Percentiles rank a stretch among this genome's conserved stretches.
Conservation (phyloP, 2,113 vertebrate species). For the Vulpes vulpes region DNA sequence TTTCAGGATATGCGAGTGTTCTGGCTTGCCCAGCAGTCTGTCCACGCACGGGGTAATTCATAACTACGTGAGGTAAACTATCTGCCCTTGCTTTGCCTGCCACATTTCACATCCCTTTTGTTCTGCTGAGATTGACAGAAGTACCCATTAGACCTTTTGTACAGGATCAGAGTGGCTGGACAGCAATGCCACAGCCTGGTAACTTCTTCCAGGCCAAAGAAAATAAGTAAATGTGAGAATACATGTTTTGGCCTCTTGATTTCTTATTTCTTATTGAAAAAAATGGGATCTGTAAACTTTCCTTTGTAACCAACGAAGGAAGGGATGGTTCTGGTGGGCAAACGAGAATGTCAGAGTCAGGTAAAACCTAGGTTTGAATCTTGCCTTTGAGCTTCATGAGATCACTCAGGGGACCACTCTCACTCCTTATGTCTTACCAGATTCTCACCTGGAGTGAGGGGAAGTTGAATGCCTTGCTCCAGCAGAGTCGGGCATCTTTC, state of each 20-base stretch:
- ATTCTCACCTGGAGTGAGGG: neutral
- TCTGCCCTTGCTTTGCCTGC: neutral
- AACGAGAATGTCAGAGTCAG: neutral
- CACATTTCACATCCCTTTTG: neutral
- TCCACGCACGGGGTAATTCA: neutral
- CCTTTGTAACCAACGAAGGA: neutral
- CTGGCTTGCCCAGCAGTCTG: neutral
- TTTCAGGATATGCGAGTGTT: constrained; percentile 3
- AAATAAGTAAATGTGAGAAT: neutral
- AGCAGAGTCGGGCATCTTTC: neutral
- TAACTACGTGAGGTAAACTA: constrained; percentile 28
- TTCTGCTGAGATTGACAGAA: neutral
- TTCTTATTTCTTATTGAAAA: neutral
- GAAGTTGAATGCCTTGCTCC: neutral
- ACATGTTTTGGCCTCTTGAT: neutral
- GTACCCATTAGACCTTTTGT: neutral
- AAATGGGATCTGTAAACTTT: neutral
- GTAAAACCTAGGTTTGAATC: neutral
- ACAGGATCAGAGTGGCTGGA: neutral
- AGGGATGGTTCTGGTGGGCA: neutral
- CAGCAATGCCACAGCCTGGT: neutral
- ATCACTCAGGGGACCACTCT: neutral
- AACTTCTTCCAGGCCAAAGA: constrained; percentile 14
- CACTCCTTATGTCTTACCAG: neutral
- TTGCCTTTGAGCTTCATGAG: neutral